Evolutionary conservation across 2,797 vertebrate genomes (phyloP).

Genomic region (Periophthalmus magnuspinnatus): DNA sequence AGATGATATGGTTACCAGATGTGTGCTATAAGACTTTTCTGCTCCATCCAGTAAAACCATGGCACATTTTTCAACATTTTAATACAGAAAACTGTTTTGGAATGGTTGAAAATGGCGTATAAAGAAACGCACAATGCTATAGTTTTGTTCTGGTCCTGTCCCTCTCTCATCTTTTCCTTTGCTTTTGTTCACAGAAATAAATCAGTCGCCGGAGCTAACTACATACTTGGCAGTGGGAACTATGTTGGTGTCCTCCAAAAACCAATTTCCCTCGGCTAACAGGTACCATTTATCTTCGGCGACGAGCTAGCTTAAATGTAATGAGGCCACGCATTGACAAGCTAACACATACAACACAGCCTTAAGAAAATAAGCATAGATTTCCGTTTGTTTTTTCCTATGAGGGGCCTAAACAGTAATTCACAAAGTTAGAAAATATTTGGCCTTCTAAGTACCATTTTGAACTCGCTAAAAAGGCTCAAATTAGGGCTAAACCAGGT

Average conservation of each 20-base stretch:
- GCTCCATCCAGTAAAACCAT: background rate
- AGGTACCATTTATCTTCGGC: conserved; percentile 41
- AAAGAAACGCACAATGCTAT: background rate
- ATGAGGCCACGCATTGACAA: conserved; percentile 17
- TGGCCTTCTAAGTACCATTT: background rate
- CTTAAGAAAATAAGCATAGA: conserved; percentile 7
- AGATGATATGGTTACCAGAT: too few species aligned
- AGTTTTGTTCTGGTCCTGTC: background rate
- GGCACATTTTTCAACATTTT: background rate
- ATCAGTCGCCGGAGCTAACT: conserved; percentile 27
- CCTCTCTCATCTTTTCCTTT: conserved; percentile 1
- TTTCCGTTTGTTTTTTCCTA: background rate
- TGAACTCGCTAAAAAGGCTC: background rate
- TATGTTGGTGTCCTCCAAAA: conserved; percentile 31
- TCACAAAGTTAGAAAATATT: background rate
- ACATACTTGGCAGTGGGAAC: conserved; percentile 22
- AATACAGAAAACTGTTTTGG: background rate
- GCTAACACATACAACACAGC: background rate
- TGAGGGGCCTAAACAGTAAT: background rate
- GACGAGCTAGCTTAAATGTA: conserved; percentile 23
- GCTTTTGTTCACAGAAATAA: conserved; percentile 20
- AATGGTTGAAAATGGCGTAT: background rate
- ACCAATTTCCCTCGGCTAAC: conserved; percentile 40
- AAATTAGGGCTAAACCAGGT: background rate
- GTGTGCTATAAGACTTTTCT: background rate